phyloP scores from a whole-genome alignment of 2,113 vertebrate species.

The Melanotaenia duboulayi region DNA sequence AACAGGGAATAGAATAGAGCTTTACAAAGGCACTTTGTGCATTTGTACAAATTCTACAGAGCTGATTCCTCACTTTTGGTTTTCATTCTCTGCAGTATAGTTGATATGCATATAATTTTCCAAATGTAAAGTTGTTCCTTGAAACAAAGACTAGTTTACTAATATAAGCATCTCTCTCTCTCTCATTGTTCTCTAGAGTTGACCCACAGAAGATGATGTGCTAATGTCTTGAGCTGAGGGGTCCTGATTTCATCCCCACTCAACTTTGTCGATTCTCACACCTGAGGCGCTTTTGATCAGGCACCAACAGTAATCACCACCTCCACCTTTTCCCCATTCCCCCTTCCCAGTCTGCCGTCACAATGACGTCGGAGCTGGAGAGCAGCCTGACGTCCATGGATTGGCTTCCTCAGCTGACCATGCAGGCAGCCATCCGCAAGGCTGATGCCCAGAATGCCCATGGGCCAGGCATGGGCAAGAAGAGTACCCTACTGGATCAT shows the following conservation, averaged over 20 bases:
- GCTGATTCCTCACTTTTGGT: conserved; percentile 21
- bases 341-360: conserved; percentile 66
- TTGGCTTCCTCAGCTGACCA: conserved; percentile 93
- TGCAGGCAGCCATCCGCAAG: conserved; percentile 93
- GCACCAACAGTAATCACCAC: conserved; percentile 39
- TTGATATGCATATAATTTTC: background rate
- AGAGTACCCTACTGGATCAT: conserved; percentile 88
- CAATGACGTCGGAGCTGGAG: conserved; percentile 95
- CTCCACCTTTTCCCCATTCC: conserved; percentile 61
- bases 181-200: conserved; percentile 60
- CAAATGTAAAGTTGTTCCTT: background rate
- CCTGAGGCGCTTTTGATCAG: conserved; percentile 37
- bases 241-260: conserved; percentile 47
- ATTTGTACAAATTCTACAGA: conserved; percentile 38
- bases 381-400: conserved; percentile 96
- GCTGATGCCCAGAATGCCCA: conserved; percentile 88
- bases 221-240: conserved; percentile 76
- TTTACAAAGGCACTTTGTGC: conserved; percentile 45
- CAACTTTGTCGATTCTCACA: conserved; percentile 45
- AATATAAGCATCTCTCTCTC: conserved; percentile 36
- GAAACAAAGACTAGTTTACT: conserved; percentile 20
- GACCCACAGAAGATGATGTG: conserved; percentile 55
- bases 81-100: conserved; percentile 10
- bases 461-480: conserved; percentile 89
- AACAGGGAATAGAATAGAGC: conserved; percentile 50